phyloP scores from a whole-genome alignment of 2,113 vertebrate species.

The Pollachius pollachius region DNA sequence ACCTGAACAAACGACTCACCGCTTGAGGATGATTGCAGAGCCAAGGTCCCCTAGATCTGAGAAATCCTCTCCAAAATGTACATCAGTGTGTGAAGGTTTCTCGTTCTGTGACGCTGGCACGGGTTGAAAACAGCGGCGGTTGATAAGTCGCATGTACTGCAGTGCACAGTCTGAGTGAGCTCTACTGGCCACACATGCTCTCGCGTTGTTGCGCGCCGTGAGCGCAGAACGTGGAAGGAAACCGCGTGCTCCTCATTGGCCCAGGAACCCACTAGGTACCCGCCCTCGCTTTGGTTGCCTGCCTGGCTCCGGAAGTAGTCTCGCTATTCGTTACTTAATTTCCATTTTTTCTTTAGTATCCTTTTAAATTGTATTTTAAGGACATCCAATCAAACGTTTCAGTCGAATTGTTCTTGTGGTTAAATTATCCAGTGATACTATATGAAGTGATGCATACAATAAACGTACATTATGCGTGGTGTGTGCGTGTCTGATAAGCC shows the following conservation, averaged over 20 bases:
- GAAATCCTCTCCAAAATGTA: conserved; percentile 23
- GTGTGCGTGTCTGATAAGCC: too few species aligned
- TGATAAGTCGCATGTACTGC: conserved; percentile 46
- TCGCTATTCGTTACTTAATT: too few species aligned
- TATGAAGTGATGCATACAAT: too few species aligned
- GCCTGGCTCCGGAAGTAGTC: too few species aligned
- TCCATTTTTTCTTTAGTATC: too few species aligned
- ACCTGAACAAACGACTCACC: conserved; percentile 58
- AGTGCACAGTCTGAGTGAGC: neutral
- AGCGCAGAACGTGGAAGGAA: conserved; percentile 37
- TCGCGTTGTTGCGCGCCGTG: conserved; percentile 21
- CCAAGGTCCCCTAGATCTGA: neutral
- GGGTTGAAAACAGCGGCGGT: neutral
- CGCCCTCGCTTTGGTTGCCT: too few species aligned
- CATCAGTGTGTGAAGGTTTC: conserved; percentile 6
- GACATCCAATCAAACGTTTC: too few species aligned
- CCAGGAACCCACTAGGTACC: neutral
- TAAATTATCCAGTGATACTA: too few species aligned
- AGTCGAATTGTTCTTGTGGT: too few species aligned
- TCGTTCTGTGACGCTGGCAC: conserved; percentile 28
- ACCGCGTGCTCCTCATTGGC: conserved; percentile 34
- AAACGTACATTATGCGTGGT: too few species aligned
- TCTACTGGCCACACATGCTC: conserved; percentile 1
- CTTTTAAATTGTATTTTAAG: too few species aligned
- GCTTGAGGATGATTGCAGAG: conserved; percentile 1